Evolutionary conservation across 2,113 vertebrate species (phyloP).

Genomic region (Thryonomys swinderianus): DNA sequence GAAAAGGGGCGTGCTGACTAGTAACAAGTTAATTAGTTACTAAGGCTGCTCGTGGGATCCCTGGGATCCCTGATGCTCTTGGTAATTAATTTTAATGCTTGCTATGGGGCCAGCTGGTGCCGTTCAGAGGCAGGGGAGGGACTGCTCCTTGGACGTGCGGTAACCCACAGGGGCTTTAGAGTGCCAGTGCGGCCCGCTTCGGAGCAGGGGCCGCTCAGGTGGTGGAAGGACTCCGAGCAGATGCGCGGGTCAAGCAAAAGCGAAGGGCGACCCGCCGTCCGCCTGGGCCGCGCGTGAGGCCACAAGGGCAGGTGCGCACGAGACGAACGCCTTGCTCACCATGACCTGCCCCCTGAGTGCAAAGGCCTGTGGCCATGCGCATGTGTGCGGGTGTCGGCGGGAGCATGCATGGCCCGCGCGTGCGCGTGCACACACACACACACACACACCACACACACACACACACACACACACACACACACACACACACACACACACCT

Average conservation of each 20-base stretch:
- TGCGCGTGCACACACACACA: rapidly evolving
- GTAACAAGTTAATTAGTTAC: constrained; percentile 71
- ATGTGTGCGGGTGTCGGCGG: rapidly evolving
- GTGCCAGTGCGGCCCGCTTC: not conserved
- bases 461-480: not conserved
- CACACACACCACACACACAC: not conserved
- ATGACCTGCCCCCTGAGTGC: not conserved
- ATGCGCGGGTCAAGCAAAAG: not conserved
- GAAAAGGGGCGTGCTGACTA: not conserved
- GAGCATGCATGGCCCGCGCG: too few species aligned
- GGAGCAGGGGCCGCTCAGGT: not conserved
- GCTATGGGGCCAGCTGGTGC: constrained; percentile 17
- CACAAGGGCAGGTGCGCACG: too few species aligned
- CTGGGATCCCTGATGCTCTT: constrained; percentile 13
- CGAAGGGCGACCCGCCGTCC: not conserved
- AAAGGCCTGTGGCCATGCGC: not conserved
- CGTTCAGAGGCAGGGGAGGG: not conserved
- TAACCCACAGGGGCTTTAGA: not conserved
- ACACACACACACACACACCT: rapidly evolving
- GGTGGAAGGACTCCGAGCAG: too few species aligned
- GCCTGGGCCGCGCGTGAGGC: rapidly evolving
- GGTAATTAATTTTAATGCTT: constrained; percentile 71
- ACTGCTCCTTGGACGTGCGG: not conserved
- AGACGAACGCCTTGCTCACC: not conserved
- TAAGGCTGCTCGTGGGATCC: constrained; percentile 53